Evolutionary conservation across 1,140 invertebrate genomes (phyloP), one percentile per base, ranked within the genome.

Genomic region (Grapholita molesta): DNA sequence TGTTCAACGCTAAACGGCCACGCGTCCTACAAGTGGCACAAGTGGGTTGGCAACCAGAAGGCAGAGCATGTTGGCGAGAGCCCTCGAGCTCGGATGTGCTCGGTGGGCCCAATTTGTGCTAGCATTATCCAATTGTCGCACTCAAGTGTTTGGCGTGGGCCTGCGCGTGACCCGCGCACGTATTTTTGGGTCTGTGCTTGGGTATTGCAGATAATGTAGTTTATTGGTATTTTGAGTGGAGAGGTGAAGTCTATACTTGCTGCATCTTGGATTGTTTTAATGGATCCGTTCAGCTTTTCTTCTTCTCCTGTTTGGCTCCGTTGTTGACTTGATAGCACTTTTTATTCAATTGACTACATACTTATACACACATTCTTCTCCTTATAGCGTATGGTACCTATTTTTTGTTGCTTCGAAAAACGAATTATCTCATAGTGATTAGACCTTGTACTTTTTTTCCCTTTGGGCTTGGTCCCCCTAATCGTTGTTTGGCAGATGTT

Each of bases 141-240:
- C 79, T 79, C 79, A 89, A 90, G 75, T 84, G 82, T 83, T 88
- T 88, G 82, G 88, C 88, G 88, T 90, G 86, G 87, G 88, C 88
- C 77, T 79, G 74, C 83, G 86, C 86, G 88, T 85, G 86, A 88
- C 86, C 83, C 82, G 79, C 71, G 77, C 80, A 78, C 77, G 69
- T 82, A 82, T 89, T 85, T 81, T 65, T 64, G 38, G 74, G 74
- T 68, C 68, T 75, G 72, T 75, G 15, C 55, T 30, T 21, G n/a
- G n/a, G n/a, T n/a, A n/a, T n/a, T n/a, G 55, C 24, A 38, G 35
- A 38, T n/a, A n/a, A 15, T 38, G 5, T 1, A 15, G 12, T 38
- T 38, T 15, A 2, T n/a, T n/a, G n/a, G n/a, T n/a, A n/a, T n/a
- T n/a, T n/a, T n/a, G n/a, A n/a, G n/a, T n/a, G n/a, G n/a, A n/a